Evolutionary conservation across 2,113 vertebrate genomes (phyloP).

Genomic region (Onychorhynchus coronatus): DNA sequence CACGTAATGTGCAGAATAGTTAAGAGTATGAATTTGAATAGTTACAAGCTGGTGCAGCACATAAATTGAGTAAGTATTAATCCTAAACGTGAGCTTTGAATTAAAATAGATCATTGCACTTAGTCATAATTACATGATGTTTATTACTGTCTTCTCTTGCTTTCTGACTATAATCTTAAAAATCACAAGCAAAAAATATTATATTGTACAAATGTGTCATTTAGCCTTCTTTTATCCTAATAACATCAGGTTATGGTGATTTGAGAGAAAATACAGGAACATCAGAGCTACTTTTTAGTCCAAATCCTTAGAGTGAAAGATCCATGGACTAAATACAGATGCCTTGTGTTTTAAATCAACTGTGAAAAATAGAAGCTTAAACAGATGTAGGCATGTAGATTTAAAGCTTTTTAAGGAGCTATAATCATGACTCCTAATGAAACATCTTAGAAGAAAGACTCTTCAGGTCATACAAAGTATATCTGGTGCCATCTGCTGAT

Average conservation of each 20-base stretch:
- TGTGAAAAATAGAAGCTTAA: background rate
- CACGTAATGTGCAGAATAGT: background rate
- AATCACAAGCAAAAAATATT: background rate
- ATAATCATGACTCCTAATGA: background rate
- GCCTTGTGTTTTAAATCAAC: background rate
- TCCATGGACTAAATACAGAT: background rate
- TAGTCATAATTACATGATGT: background rate
- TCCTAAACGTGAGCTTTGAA: background rate
- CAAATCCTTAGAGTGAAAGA: background rate
- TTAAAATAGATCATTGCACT: background rate
- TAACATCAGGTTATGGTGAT: background rate
- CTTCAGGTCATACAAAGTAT: background rate
- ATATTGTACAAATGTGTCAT: background rate
- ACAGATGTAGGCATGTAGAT: background rate
- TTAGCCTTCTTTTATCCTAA: background rate
- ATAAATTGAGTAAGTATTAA: background rate
- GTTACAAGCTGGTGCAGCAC: background rate
- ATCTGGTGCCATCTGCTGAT: conserved; percentile 67
- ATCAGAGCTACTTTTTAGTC: background rate
- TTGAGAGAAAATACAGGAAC: background rate
- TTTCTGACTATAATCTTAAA: background rate
- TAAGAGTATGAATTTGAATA: background rate
- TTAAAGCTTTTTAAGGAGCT: background rate
- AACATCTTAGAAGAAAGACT: background rate
- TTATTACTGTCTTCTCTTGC: background rate